phyloP scores from a whole-genome alignment of 2,888 invertebrate species.

The Vannuccia rotundouncinata region DNA sequence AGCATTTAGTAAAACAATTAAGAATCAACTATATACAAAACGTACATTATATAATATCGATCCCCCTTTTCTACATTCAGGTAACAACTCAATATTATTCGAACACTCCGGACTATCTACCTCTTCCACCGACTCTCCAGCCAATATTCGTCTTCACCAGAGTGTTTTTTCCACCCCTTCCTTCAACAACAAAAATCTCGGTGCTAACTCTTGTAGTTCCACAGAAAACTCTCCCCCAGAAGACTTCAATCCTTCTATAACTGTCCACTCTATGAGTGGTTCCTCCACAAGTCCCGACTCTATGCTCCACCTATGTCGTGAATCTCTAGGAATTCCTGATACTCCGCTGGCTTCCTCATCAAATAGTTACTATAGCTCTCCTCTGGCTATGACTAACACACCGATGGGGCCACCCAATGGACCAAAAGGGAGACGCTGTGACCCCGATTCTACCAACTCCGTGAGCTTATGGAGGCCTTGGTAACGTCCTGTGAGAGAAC shows the following conservation, averaged over 20 bases:
- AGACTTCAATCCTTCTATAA: neutral
- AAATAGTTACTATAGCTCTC: neutral
- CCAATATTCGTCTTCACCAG: neutral
- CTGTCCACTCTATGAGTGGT: neutral
- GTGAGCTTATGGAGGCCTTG: neutral
- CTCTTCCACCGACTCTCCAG: no score
- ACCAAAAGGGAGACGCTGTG: neutral
- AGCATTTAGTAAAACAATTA: no score
- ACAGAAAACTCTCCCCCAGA: slow-evolving; percentile 3
- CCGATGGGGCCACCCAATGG: neutral
- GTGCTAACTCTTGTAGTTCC: neutral
- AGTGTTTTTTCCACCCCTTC: neutral
- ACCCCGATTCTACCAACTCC: neutral
- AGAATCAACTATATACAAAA: no score
- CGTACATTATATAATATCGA: no score
- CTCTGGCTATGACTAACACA: neutral
- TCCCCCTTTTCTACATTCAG: no score
- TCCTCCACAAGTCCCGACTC: neutral
- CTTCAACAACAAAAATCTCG: no score
- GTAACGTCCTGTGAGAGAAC: no score
- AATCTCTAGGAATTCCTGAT: neutral
- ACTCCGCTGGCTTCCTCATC: neutral
- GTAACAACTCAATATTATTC: no score
- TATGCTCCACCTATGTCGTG: neutral
- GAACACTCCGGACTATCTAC: no score